Percentiles rank a stretch among this genome's conserved stretches.
Evolutionary conservation across 2,113 vertebrate genomes (phyloP).

Genomic region (Apeltes quadracus): DNA sequence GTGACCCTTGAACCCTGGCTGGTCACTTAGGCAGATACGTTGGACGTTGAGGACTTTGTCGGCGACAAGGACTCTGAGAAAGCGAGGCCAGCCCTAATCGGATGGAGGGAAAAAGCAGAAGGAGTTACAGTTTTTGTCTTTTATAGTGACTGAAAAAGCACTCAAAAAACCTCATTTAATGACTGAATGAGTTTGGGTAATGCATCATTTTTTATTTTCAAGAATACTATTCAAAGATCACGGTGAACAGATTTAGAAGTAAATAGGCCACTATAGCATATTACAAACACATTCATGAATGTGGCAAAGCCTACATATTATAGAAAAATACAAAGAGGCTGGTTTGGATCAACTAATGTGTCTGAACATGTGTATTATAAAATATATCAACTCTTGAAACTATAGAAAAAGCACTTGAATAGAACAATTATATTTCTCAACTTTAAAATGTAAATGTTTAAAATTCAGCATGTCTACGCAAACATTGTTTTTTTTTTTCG

Average conservation of each 20-base stretch:
- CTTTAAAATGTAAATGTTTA: not conserved
- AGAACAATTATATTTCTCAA: too few species aligned
- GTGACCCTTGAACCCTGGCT: constrained; percentile 71
- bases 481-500: not conserved
- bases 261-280: not conserved
- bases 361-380: not conserved
- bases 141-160: constrained; percentile 53
- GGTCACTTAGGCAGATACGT: constrained; percentile 84
- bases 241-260: not conserved
- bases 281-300: not conserved
- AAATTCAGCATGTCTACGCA: not conserved
- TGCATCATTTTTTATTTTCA: too few species aligned
- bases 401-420: too few species aligned
- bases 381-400: not conserved
- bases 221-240: too few species aligned
- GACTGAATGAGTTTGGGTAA: too few species aligned
- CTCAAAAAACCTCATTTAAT: too few species aligned
- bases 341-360: not conserved
- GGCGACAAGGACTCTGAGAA: constrained; percentile 68
- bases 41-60: constrained; percentile 74
- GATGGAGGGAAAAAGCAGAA: constrained; percentile 51
- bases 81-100: constrained; percentile 63
- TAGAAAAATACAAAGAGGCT: not conserved
- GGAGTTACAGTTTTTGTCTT: constrained; percentile 65
- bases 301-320: not conserved